Conservation (phyloP, 1,140 invertebrate species). For the Whitmania pigra region DNA sequence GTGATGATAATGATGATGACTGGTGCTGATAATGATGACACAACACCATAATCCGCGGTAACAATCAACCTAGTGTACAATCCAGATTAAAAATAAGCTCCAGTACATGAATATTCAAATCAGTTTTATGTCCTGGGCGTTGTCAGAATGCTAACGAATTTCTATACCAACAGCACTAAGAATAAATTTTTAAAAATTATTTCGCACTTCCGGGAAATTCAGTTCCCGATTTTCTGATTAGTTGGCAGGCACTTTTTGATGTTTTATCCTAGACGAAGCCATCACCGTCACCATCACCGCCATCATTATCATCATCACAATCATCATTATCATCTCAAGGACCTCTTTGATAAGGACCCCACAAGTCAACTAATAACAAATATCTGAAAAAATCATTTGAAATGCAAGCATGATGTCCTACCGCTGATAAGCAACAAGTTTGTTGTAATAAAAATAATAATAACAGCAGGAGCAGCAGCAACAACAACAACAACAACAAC, state of each 20-base stretch:
- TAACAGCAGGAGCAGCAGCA: not conserved
- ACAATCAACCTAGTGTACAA: too few species aligned
- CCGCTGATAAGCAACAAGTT: not conserved
- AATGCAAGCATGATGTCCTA: not conserved
- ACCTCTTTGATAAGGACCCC: not conserved
- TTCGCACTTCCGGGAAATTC: not conserved
- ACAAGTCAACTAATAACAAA: not conserved
- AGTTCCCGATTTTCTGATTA: not conserved
- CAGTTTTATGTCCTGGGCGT: too few species aligned
- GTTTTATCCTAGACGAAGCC: not conserved
- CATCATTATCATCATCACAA: constrained; percentile 9
- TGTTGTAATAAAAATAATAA: not conserved
- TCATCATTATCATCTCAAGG: not conserved
- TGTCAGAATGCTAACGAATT: not conserved
- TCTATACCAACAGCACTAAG: not conserved
- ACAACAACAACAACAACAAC: constrained; percentile 2
- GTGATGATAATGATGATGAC: not conserved
- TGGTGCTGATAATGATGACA: not conserved
- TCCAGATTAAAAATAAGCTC: too few species aligned
- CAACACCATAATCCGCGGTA: not conserved
- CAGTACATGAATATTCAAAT: too few species aligned
- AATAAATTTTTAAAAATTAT: not conserved
- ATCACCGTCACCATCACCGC: constrained; percentile 1
- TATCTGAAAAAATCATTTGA: not conserved
- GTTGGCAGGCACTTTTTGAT: not conserved